These are phyloP conservation scores for Acridotheres tristis DNA, from an alignment of 2,797 vertebrate species.

Conservation along the genomic window DNA sequence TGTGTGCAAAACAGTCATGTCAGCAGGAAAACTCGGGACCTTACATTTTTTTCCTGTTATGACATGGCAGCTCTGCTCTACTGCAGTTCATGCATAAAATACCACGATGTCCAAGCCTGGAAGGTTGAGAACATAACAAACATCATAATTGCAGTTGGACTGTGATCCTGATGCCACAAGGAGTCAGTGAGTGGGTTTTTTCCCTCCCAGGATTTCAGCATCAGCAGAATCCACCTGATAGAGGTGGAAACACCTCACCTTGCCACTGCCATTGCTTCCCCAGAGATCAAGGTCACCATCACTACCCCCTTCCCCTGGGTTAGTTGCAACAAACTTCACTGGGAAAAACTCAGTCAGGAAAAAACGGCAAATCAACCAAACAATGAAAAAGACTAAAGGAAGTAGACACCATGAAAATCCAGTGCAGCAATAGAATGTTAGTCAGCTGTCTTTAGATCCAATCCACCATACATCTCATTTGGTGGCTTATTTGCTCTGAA, in stretches of 20 bases:
- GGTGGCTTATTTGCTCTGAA: neutral
- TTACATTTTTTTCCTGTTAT: neutral
- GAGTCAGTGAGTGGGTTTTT: neutral
- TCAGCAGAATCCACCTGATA: neutral
- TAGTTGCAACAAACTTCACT: neutral
- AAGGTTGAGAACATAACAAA: neutral
- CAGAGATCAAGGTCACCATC: neutral
- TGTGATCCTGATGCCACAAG: neutral
- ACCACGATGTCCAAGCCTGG: neutral
- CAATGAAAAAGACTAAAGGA: neutral
- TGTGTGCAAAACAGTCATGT: neutral
- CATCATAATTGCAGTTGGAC: accelerated
- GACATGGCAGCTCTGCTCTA: neutral
- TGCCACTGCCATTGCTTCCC: neutral
- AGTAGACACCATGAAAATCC: neutral
- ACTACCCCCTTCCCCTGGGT: neutral
- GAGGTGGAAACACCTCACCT: neutral
- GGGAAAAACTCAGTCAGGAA: neutral
- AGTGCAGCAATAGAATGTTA: neutral
- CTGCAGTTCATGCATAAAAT: neutral
- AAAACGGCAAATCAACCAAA: neutral
- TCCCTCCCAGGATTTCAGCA: neutral
- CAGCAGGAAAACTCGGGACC: neutral
- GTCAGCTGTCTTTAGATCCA: neutral
- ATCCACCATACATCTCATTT: neutral